Percentiles rank a stretch among this genome's conserved stretches.
Evolutionary conservation across 2,797 vertebrate species (phyloP).

Genomic region (Melanotaenia pygmaea): DNA sequence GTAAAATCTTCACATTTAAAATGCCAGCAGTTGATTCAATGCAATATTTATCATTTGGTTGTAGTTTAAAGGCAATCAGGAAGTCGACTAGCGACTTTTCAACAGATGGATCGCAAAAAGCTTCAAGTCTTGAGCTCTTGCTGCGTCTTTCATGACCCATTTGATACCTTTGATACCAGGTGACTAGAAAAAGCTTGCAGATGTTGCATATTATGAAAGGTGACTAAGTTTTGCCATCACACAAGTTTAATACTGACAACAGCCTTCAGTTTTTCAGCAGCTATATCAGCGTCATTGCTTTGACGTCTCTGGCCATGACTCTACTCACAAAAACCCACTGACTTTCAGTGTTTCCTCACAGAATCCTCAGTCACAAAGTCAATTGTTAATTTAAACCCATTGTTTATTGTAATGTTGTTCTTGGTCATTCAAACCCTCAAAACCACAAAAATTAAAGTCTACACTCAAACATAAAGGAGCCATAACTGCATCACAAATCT

Average conservation of each 20-base stretch:
- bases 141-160: not conserved
- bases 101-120: not conserved
- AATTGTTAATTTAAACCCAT: not conserved
- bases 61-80: too few species aligned
- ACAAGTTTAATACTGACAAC: not conserved
- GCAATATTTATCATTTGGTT: not conserved
- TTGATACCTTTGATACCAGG: not conserved
- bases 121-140: not conserved
- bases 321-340: not conserved
- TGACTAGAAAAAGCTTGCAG: too few species aligned
- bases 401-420: not conserved
- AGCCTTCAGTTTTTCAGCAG: not conserved
- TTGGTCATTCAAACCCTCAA: not conserved
- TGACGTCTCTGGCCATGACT: not conserved
- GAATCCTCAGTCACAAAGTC: not conserved
- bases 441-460: not conserved
- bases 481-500: not conserved
- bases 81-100: too few species aligned
- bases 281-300: not conserved
- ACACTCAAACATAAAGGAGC: not conserved
- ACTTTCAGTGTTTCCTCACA: not conserved
- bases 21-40: not conserved
- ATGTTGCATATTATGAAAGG: not conserved
- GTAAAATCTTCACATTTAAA: not conserved
- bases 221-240: too few species aligned